Evolutionary conservation across 53 echinoderm and acorn worm species (phyloP), one percentile per base, ranked within the genome.

Genomic region (Astropecten irregularis): DNA sequence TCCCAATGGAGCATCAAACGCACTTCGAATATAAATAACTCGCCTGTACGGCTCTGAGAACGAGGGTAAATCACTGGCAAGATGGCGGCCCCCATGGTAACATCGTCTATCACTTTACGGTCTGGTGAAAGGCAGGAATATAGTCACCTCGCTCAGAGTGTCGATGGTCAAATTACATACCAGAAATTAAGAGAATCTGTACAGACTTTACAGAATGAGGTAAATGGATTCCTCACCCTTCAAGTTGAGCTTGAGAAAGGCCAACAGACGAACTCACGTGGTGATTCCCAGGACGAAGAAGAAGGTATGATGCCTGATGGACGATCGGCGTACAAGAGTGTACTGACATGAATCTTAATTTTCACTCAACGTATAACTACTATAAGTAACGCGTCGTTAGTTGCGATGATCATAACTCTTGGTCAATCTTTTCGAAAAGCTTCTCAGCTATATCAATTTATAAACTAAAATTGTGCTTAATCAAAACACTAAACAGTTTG

Each of bases 11-110:
- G 6, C 6, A 11, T 42, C 11, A 11, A 6, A 42, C 11, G 42
- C 42, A 42, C 42, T 6, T 42, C 6, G 6, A 42, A 42, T 6
- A 8, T 8, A 6, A 42, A 42, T 11, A 6, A 42, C 11, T 6
- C 42, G 42, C 6, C 42, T 8, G 11, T 42, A 8, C 28, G 23
- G 38, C 36, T 36, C 74, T 64, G 81, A 50, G 65, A 63, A 81
- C 49, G 49, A 60, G 42, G 39, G 18, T 30, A 13, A 47, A 32
- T 50, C 44, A 38, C 8, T 30, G 37, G 5, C 56, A 90, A 91
- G 34, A 91, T 91, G 91, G 91, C 91, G 66, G 86, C 91, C 28
- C 76, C 91, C 91, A 76, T 36, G 44, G 72, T 91, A 5, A 63
- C 73, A 50, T 84, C 84, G 25, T 66, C 49, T 6, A 59, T 92